Percentiles rank a stretch among this genome's conserved stretches.
phyloP scores from a whole-genome alignment of 2,797 vertebrate genomes.

The Oophaga sylvatica region DNA sequence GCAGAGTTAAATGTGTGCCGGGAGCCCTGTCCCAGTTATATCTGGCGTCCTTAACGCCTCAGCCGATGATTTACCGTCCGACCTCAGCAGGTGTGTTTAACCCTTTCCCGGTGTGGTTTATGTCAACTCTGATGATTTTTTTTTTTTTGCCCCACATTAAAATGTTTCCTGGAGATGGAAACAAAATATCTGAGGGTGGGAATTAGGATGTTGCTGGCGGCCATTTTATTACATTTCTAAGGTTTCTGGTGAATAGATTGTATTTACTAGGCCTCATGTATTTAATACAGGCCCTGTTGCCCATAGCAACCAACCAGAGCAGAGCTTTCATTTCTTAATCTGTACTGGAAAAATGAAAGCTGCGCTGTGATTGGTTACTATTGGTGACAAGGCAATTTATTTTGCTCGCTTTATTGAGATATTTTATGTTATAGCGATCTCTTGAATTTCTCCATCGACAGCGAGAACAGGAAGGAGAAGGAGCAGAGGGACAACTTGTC shows the following conservation, averaged over 20 bases:
- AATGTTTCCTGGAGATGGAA: too few relatives aligned
- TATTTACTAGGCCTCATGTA: background rate
- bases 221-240: background rate
- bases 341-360: background rate
- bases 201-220: background rate
- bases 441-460: too few relatives aligned
- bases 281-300: background rate
- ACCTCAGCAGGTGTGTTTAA: background rate
- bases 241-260: background rate
- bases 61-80: background rate
- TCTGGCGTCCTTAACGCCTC: slow-evolving; percentile 5
- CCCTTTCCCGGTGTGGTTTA: background rate
- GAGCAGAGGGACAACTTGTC: too few relatives aligned
- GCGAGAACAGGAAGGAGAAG: too few relatives aligned
- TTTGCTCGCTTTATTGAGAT: too few relatives aligned
- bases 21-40: slow-evolving; percentile 10
- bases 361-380: background rate
- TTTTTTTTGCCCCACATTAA: too few relatives aligned
- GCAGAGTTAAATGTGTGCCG: slow-evolving; percentile 14
- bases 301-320: background rate
- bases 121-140: too few relatives aligned
- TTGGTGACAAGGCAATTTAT: background rate
- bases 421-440: too few relatives aligned
- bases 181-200: background rate
- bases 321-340: background rate